Evolutionary conservation across 2,888 invertebrate genomes (phyloP), one percentile per base, ranked within the genome.

Genomic region (Empis livida): DNA sequence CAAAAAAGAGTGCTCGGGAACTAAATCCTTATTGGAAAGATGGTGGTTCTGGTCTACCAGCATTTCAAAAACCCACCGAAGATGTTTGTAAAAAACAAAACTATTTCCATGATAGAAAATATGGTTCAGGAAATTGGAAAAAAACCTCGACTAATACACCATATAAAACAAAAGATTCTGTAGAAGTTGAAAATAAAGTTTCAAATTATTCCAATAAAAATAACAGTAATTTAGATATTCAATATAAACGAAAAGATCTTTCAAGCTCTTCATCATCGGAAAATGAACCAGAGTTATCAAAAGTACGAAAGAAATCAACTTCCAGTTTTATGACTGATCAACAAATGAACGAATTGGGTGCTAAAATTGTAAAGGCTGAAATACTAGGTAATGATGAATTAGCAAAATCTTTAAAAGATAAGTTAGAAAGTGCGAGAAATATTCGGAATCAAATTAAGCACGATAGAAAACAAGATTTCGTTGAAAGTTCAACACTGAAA

Each of bases 21-120:
- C 70, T 94, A 46, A 95, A 95, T 73, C 93, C 91, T 0, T 87
- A 89, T 61, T 94, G 93, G 92, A 91, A 84, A 72, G 74, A 83
- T 66, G 91, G 90, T 41, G 94, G 94, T 1, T 77, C 77, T 45
- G 94, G 94, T 2, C 62, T 94, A 49, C 94, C 94, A 0, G 64
- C 55, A 9, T 71, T 69, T 50, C 57, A 59, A 49, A 67, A 61
- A 51, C 68, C 69, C 10, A 53, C 58, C 16, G 67, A 71, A 35
- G 61, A 59, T 44, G 57, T 57, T 16, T 2, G 16, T 10, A 5
- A 30, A 6, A 45, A 10, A 9, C n/a, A 27, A 8, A 27, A 16
- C 9, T 17, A 42, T 14, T 23, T 40, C 0, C 27, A 13, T 16
- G 30, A 38, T 35, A 17, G 15, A 15, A 17, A 32, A 16, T 23